Conservation (phyloP, 2,888 invertebrate species). For the Hydrotaea cyrtoneurina region DNA sequence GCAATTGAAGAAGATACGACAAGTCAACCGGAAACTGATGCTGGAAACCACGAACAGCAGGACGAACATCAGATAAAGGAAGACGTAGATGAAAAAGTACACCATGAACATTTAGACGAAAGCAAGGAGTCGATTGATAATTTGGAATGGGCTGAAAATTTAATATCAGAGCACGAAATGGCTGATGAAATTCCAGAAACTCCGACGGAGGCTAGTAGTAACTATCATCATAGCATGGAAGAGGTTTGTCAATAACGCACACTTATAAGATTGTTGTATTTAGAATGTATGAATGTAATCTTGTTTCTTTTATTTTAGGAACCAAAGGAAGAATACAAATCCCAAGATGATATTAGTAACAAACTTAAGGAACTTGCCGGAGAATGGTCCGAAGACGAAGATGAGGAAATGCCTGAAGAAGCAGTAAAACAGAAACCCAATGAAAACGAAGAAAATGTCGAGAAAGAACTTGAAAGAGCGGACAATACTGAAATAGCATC, state of each 20-base stretch:
- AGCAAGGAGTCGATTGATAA: constrained; percentile 78
- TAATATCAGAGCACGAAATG: constrained; percentile 77
- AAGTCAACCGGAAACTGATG: constrained; percentile 49
- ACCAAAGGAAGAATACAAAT: constrained; percentile 57
- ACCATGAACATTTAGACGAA: constrained; percentile 70
- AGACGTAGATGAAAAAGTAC: constrained; percentile 5
- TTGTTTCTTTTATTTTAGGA: constrained; percentile 48
- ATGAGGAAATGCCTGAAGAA: constrained; percentile 66
- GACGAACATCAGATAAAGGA: constrained; percentile 6
- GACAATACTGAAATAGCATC: neutral
- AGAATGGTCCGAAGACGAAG: constrained; percentile 80
- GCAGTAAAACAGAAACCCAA: neutral
- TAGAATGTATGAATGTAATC: neutral
- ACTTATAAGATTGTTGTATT: neutral
- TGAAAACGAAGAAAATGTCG: constrained; percentile 22
- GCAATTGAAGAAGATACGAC: constrained; percentile 68
- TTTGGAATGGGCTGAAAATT: constrained; percentile 79
- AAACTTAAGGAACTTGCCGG: constrained; percentile 79
- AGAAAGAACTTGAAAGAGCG: constrained; percentile 24
- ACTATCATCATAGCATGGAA: constrained; percentile 49
- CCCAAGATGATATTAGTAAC: constrained; percentile 76
- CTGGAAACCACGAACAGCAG: constrained; percentile 26
- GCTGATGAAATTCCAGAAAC: constrained; percentile 68
- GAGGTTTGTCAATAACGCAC: constrained; percentile 41
- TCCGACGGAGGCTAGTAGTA: constrained; percentile 20